Base-by-base conservation (phyloP, 2,113 vertebrate genomes). In the Alligator sinensis region DNA sequence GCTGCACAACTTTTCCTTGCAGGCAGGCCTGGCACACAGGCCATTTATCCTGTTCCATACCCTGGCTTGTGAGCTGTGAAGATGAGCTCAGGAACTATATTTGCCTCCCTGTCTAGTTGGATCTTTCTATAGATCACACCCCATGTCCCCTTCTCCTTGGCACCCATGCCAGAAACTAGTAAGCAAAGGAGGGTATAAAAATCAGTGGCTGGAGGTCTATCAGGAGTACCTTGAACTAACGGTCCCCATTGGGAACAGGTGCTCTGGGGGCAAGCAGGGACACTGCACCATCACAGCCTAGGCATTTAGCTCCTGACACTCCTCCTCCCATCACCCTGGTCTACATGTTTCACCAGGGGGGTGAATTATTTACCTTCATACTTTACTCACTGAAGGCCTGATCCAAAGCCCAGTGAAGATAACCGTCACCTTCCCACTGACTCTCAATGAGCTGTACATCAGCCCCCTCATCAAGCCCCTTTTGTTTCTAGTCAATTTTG, bases 61-160 rank as follows among this genome's bases (percentile, higher is more conserved):
- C 80, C 61, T 89, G 80, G 82, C 90, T 93, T 6, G 0, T 25
- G 60, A 84, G 80, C 2, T 2, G 5, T 25, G 47, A 78, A 84
- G 90, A 97, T 96, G 77, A 95, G 94, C 90, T 95, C 96, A 96
- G 70, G 61, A 27, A 38, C 95, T 97, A 96, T 95, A 96, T 95
- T 96, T 96, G 91, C 68, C 72, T 77, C 78, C 57, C 78, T 80
- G 85, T 59, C 70, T 0, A 2, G 88, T 93, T 95, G 86, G 77
- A 77, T 94, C 90, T 96, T 95, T 96, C 83, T 93, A 78, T 85
- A 92, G 89, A 91, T 90, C 82, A 61, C 94, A 82, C 87, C 83
- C 70, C 55, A 74, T 24, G 14, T 22, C 66, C 59, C 1, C 2
- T 47, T 80, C 90, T 91, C 93, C 87, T 94, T 97, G 97, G 97